Evolutionary conservation across 2,797 vertebrate species (phyloP), one percentile per base, ranked within the genome.

Genomic region (Pangasius krempfi): DNA sequence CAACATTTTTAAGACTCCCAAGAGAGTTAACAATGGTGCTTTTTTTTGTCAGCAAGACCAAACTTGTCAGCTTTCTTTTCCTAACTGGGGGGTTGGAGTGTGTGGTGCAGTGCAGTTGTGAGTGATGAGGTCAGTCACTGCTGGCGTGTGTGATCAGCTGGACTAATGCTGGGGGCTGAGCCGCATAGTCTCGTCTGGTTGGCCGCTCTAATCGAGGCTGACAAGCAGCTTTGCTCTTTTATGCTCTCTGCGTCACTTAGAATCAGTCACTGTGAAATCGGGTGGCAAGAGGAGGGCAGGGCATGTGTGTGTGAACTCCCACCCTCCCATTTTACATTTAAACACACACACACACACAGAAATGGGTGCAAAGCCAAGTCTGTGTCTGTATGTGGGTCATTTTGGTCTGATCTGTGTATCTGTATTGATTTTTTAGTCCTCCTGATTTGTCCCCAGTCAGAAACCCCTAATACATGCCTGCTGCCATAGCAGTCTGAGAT

Each of bases 201-300:
- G 94, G 95, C 92, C 95, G 94, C 94, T 94, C 97, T 99, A 98
- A 99, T 98, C 95, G 93, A 94, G 95, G 95, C 96, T 98, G 98
- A 98, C 98, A 98, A 97, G 95, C 94, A 97, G 97, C 96, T 98
- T 97, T 97, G 97, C 97, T 97, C 97, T 97, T 98, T 98, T 97
- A 97, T 98, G 97, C 97, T 97, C 96, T 97, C 95, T 96, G 97
- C 88, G 95, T 97, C 97, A 97, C 97, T 97, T 97, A 95, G 96
- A 96, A 97, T 97, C 97, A 96, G 96, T 93, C 96, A 96, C 93
- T 96, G 97, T 96, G 97, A 97, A 98, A 95, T 97, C 97, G 97
- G 97, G 97, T 97, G 96, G 96, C 95, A 97, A 92, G 95, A 96
- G 96, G 86, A 91, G 91, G 92, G 90, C 92, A 92, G 88, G 89